Conservation (phyloP, 2,797 vertebrate species). For the Oryzias sinensis region DNA sequence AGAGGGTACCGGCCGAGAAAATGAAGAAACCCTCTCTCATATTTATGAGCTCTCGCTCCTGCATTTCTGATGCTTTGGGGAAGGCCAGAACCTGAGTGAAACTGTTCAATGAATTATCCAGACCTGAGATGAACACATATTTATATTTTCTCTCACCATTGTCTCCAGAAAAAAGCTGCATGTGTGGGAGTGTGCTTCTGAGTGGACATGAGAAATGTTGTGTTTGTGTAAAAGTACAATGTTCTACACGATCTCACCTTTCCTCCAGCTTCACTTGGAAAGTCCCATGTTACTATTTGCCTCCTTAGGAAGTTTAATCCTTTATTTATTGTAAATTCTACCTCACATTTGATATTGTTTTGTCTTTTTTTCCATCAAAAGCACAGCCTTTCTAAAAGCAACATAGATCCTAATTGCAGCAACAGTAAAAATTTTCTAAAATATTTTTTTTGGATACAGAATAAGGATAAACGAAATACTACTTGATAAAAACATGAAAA, state of each 20-base stretch:
- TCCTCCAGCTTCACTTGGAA: neutral
- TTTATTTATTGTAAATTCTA: neutral
- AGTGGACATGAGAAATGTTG: neutral
- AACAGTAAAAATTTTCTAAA: too few relatives aligned
- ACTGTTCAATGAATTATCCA: conserved; percentile 27
- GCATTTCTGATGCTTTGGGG: conserved; percentile 39
- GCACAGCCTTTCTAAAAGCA: too few relatives aligned
- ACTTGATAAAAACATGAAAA: too few relatives aligned
- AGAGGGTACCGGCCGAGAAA: conserved; percentile 40
- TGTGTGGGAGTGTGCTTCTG: conserved; percentile 7
- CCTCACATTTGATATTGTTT: neutral
- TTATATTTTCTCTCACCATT: conserved; percentile 14
- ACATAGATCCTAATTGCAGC: too few relatives aligned
- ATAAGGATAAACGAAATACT: too few relatives aligned
- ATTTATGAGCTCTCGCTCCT: conserved; percentile 48
- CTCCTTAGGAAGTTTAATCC: neutral
- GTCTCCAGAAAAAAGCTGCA: neutral
- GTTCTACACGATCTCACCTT: neutral
- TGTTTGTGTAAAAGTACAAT: neutral
- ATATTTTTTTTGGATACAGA: too few relatives aligned
- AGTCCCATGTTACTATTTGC: neutral
- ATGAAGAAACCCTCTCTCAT: conserved; percentile 41
- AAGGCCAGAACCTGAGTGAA: conserved; percentile 37
- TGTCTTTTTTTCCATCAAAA: neutral
- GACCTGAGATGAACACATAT: conserved; percentile 24